Percentiles rank a stretch among this genome's conserved stretches.
Evolutionary conservation across 2,797 vertebrate species (phyloP).

Genomic region (Pteronotus mesoamericanus): DNA sequence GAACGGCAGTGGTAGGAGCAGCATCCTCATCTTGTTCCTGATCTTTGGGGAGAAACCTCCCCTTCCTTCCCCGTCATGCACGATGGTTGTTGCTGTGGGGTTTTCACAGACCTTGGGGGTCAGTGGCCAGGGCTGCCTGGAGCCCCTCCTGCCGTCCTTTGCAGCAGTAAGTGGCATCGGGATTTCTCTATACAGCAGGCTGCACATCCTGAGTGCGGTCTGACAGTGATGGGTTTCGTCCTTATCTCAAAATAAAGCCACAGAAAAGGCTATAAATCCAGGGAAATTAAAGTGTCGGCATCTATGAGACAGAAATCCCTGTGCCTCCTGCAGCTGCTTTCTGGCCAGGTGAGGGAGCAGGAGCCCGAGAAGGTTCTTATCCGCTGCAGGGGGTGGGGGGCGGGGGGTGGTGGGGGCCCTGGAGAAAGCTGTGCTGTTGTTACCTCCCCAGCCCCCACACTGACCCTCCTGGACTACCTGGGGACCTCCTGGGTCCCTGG

Average conservation of each 20-base stretch:
- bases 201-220: fast-evolving
- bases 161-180: fast-evolving
- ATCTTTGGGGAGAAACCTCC: neutral
- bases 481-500: too few species aligned
- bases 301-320: neutral
- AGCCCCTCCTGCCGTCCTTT: fast-evolving
- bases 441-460: neutral
- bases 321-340: neutral
- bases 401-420: fast-evolving
- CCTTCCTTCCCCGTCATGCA: fast-evolving
- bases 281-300: neutral
- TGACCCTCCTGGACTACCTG: neutral
- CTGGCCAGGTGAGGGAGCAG: neutral
- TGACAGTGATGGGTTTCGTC: neutral
- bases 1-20: neutral
- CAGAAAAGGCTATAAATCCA: neutral
- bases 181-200: neutral
- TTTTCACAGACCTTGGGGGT: neutral
- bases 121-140: neutral
- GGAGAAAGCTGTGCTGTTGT: neutral
- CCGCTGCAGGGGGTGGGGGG: too few species aligned
- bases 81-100: too few species aligned
- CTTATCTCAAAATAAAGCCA: neutral
- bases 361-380: neutral
- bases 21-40: neutral